Evolutionary conservation across 2,797 vertebrate species (phyloP).

Genomic region (Peromyscus melanophrys): DNA sequence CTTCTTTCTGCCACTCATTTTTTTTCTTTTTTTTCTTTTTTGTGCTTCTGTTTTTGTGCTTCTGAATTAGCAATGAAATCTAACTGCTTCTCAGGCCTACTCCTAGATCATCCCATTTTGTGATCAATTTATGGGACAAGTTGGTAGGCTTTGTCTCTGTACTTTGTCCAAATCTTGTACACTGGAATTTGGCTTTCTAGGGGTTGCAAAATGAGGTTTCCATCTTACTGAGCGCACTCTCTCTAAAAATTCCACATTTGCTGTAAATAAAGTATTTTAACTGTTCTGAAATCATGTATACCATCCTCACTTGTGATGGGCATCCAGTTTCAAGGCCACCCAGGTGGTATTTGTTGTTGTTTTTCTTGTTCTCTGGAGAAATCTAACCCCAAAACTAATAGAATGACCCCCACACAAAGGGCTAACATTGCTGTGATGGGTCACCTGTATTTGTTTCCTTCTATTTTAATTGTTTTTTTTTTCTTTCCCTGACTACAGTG

Average conservation of each 20-base stretch:
- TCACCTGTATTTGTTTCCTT: background rate
- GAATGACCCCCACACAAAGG: slow-evolving; percentile 64
- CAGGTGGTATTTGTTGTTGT: slow-evolving; percentile 11
- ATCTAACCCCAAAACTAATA: slow-evolving; percentile 57
- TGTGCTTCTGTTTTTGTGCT: background rate
- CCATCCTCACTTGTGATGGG: background rate
- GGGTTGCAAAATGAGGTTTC: slow-evolving; percentile 7
- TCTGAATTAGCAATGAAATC: background rate
- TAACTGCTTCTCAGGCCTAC: background rate
- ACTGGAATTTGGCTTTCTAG: background rate
- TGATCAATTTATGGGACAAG: background rate
- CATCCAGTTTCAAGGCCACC: slow-evolving; percentile 2
- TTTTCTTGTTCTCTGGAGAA: slow-evolving; percentile 56
- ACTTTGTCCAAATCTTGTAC: background rate
- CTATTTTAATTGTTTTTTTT: slow-evolving; percentile 51
- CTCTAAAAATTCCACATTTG: background rate
- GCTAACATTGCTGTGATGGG: slow-evolving; percentile 23
- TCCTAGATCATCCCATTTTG: background rate
- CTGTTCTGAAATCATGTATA: background rate
- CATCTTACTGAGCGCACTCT: background rate
- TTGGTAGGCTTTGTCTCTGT: background rate
- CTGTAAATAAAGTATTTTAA: background rate
- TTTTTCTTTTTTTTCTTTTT: too few relatives aligned
- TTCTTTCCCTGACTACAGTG: background rate
- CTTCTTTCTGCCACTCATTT: background rate